phyloP scores from a whole-genome alignment of 1,140 invertebrate genomes.

The Portunus trituberculatus region DNA sequence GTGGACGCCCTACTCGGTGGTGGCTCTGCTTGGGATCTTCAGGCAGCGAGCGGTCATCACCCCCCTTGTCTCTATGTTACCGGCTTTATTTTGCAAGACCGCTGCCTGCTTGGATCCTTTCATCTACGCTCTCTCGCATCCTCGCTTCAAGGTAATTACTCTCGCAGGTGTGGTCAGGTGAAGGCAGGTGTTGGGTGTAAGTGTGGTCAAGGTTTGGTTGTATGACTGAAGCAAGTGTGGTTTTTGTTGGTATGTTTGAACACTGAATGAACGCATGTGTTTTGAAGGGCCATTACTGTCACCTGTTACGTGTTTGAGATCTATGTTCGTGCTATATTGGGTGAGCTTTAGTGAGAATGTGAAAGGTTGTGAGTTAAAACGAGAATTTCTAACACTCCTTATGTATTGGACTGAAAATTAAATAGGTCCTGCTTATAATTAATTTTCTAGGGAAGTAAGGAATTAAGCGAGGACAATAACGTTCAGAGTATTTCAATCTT shows the following conservation, averaged over 20 bases:
- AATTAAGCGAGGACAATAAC: too few relatives aligned
- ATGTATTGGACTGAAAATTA: too few relatives aligned
- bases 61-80: conserved; percentile 92
- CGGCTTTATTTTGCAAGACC: conserved; percentile 90
- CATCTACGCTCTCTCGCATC: conserved; percentile 92
- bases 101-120: conserved; percentile 93
- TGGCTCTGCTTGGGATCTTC: conserved; percentile 91
- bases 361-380: too few relatives aligned
- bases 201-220: conserved; percentile 13
- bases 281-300: not conserved
- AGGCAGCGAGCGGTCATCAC: conserved; percentile 89
- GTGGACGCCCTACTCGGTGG: conserved; percentile 92
- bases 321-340: too few relatives aligned
- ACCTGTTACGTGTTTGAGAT: too few relatives aligned
- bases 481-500: too few relatives aligned
- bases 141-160: conserved; percentile 79
- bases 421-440: too few relatives aligned
- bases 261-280: not conserved
- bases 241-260: not conserved
- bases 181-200: not conserved
- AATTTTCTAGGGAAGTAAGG: too few relatives aligned
- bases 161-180: not conserved
- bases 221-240: not conserved
- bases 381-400: too few relatives aligned
- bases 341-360: too few relatives aligned